Base-by-base conservation (phyloP, 2,888 invertebrate species). In the Eupsilia transversa region DNA sequence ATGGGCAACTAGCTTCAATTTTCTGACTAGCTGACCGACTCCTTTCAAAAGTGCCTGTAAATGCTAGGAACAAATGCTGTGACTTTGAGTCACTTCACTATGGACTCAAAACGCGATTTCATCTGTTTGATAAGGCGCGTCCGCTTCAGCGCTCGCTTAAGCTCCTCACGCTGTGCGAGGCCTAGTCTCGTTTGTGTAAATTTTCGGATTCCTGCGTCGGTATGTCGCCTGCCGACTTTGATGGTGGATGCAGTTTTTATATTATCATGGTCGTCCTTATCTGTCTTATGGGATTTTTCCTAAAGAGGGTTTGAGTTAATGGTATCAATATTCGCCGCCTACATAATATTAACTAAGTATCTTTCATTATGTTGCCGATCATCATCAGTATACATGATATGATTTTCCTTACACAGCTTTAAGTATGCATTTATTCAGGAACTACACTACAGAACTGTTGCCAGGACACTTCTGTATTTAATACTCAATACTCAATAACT, bases 161-260 rank as follows among this genome's bases (percentile, higher is more conserved):
- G 69, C 27, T 41, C 14, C 0, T 30, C n/a, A 75, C n/a, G 5
- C 10, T 35, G 35, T 0, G 1, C 7, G 9, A 35, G 0, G 6
- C 90, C 89, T 93, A 94, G 89, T 90, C 90, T 77, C 89, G 93
- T 90, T 94, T 95, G 95, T 95, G 95, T 95, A 95, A 94, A 96
- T 95, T 95, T 95, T 93, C 85, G 90, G 87, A 94, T 94, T 94
- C 94, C 91, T 84, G 77, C 76, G 85, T 79, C 80, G 85, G 89
- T 84, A 88, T 86, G 82, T 74, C 85, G 87, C 85, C 88, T 72
- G 74, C 76, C 75, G 85, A 75, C 84, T 86, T 87, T 87, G 84
- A 86, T 81, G 74, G 72, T 72, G 43, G 52, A 60, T 60, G 73
- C 59, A 57, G 46, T 88, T 85, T 87, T 82, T 85, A 65, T 80